Conservation (phyloP, 1,140 invertebrate species). For the Palaemon carinicauda region DNA sequence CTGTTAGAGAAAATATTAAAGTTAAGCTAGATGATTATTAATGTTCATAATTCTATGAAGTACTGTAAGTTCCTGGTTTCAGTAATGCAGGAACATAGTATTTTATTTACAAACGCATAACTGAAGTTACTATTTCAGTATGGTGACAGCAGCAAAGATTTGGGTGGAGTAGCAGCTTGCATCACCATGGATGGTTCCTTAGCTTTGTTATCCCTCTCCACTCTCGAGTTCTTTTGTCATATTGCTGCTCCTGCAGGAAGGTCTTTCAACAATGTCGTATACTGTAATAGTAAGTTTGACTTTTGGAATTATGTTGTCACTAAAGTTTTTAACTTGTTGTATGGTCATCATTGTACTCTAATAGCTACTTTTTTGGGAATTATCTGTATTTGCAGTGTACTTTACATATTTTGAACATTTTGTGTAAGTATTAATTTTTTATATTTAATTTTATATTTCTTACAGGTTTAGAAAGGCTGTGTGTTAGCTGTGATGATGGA, state of each 20-base stretch:
- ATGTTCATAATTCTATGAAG: no score
- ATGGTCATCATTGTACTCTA: not conserved
- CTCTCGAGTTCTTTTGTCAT: slow-evolving; percentile 62
- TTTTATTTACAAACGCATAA: no score
- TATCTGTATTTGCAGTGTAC: no score
- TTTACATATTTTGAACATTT: no score
- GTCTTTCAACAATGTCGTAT: slow-evolving; percentile 63
- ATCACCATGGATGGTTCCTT: slow-evolving; percentile 63
- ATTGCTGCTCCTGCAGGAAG: slow-evolving; percentile 62
- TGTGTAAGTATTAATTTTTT: not conserved
- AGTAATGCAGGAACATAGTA: not conserved
- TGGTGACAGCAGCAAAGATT: slow-evolving; percentile 25
- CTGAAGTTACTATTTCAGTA: not conserved
- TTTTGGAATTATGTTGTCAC: not conserved
- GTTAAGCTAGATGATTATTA: no score
- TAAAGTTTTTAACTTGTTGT: no score
- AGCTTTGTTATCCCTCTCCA: slow-evolving; percentile 62
- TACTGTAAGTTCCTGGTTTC: not conserved
- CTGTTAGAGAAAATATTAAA: no score
- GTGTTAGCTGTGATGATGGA: slow-evolving; percentile 80
- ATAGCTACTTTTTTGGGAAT: no score
- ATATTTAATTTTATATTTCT: not conserved
- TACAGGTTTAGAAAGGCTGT: slow-evolving; percentile 81
- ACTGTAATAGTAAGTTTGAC: slow-evolving; percentile 64
- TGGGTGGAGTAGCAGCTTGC: slow-evolving; percentile 63